Evolutionary conservation across 2,797 vertebrate species (phyloP).

Genomic region (Lateolabrax maculatus): DNA sequence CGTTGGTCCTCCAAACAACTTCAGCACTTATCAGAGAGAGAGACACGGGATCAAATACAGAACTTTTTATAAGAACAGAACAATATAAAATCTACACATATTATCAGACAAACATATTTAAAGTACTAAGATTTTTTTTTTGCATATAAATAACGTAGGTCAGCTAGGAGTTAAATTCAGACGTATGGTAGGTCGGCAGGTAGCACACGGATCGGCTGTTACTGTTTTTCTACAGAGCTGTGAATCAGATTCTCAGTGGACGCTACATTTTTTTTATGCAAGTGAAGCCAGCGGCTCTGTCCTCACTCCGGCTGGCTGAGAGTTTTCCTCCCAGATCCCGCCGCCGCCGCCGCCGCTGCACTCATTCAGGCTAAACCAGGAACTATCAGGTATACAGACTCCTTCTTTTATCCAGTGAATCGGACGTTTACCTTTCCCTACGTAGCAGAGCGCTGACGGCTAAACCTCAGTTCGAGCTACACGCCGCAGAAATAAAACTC

Average conservation of each 20-base stretch:
- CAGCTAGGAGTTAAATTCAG: constrained; percentile 9
- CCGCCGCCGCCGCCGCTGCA: constrained; percentile 52
- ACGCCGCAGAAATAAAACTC: constrained; percentile 34
- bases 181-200: constrained; percentile 22
- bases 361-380: constrained; percentile 81
- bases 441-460: constrained; percentile 76
- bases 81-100: constrained; percentile 67
- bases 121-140: constrained; percentile 71
- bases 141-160: constrained; percentile 58
- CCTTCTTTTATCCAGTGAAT: constrained; percentile 62
- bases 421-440: constrained; percentile 69
- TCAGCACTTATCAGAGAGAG: constrained; percentile 75
- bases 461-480: constrained; percentile 71
- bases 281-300: constrained; percentile 80
- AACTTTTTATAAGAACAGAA: constrained; percentile 64
- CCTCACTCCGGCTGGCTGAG: constrained; percentile 57
- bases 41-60: constrained; percentile 27
- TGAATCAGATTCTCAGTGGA: constrained; percentile 81
- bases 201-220: constrained; percentile 74
- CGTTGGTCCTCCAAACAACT: constrained; percentile 60
- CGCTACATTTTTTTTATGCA: constrained; percentile 74
- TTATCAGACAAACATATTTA: constrained; percentile 75
- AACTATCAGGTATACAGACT: constrained; percentile 85
- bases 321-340: constrained; percentile 56
- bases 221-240: constrained; percentile 81